These are phyloP conservation scores for Polyommatus icarus DNA, from an alignment of 2,888 invertebrate species.

Conservation along the genomic window DNA sequence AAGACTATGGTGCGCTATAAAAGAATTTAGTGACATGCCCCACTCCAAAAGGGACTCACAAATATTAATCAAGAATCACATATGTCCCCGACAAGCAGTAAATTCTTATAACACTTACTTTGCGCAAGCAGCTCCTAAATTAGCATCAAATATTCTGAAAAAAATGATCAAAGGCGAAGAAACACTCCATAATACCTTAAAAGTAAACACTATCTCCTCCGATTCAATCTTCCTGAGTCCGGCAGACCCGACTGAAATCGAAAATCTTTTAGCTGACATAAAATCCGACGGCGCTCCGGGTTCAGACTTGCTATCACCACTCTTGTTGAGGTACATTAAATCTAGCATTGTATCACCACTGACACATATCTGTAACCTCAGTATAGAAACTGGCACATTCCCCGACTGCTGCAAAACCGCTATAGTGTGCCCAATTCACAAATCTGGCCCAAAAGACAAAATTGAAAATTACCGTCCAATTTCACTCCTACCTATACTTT, in stretches of 20 bases:
- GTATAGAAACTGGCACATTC: background rate
- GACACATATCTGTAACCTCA: background rate
- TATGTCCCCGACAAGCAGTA: background rate
- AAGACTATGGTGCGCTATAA: background rate
- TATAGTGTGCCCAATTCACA: background rate
- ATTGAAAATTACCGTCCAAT: conserved; percentile 22
- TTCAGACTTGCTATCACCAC: background rate
- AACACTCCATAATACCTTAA: background rate
- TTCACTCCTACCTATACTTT: background rate
- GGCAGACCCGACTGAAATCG: background rate
- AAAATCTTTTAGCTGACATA: background rate
- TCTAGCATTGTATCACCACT: background rate
- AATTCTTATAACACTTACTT: background rate
- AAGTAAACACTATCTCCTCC: background rate
- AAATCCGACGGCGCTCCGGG: background rate
- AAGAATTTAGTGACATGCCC: background rate
- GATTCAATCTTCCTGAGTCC: background rate
- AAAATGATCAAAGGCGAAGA: background rate
- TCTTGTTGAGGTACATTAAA: background rate
- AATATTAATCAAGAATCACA: background rate
- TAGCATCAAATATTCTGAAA: background rate
- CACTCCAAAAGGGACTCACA: background rate
- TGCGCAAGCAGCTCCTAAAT: background rate
- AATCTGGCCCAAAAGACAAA: conserved; percentile 9
- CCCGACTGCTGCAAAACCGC: background rate